Conservation (phyloP, 2,888 invertebrate genomes). For the Ariolimax columbianus region DNA sequence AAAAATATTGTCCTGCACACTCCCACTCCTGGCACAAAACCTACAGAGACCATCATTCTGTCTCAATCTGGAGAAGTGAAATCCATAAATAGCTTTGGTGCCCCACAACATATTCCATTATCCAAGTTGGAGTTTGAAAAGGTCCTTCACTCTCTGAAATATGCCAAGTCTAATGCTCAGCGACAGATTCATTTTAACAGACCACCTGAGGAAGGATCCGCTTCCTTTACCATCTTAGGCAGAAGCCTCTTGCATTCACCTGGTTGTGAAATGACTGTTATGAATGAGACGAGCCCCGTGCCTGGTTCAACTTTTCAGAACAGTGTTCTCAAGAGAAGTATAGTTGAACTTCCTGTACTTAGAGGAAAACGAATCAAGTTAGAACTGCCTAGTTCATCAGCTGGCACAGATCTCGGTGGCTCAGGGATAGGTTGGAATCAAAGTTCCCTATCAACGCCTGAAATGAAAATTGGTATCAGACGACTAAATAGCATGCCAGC, state of each 20-base stretch:
- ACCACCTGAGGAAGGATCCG: slow-evolving; percentile 17
- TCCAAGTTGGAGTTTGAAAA: slow-evolving; percentile 38
- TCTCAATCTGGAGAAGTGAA: slow-evolving; percentile 44
- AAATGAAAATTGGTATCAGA: slow-evolving; percentile 28
- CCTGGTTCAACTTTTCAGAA: slow-evolving; percentile 45
- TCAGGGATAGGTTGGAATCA: background rate
- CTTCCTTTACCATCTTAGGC: slow-evolving; percentile 28
- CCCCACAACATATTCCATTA: slow-evolving; percentile 36
- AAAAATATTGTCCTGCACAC: slow-evolving; percentile 37
- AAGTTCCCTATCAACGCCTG: slow-evolving; percentile 1
- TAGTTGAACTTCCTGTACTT: slow-evolving; percentile 42
- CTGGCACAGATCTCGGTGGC: slow-evolving; percentile 6
- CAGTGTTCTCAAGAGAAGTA: slow-evolving; percentile 39
- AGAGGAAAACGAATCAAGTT: slow-evolving; percentile 64
- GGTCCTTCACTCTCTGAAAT: slow-evolving; percentile 29
- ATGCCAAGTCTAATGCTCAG: slow-evolving; percentile 38
- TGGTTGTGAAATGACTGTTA: slow-evolving; percentile 51
- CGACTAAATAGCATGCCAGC: slow-evolving; percentile 33
- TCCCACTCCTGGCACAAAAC: slow-evolving; percentile 46
- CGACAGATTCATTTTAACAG: slow-evolving; percentile 46
- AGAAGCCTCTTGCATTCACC: slow-evolving; percentile 53
- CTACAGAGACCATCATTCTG: slow-evolving; percentile 48
- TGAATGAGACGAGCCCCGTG: slow-evolving; percentile 55
- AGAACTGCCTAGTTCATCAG: slow-evolving; percentile 64
- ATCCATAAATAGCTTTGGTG: background rate